Base-by-base conservation (phyloP, 2,113 vertebrate genomes). In the Dissostichus mawsoni region DNA sequence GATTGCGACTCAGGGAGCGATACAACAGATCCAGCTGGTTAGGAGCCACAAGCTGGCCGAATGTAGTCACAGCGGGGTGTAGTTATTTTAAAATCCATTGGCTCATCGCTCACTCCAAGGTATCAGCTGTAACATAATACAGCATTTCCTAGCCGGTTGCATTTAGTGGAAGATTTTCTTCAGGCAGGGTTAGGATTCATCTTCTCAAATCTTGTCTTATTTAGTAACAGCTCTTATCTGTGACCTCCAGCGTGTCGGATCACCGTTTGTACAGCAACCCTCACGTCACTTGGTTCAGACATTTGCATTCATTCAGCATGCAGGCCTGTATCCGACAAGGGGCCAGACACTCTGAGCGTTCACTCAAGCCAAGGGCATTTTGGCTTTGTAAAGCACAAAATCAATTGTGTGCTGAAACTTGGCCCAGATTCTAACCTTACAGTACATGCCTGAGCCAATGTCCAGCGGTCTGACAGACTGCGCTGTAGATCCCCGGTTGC, bases 1-100 rank as follows among this genome's bases (percentile, higher is more conserved):
- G 63, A 71, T 59, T 65, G 63, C 67, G 29, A 29, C 51, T 62
- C 67, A 41, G 76, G 47, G 33, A 74, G 61, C 55, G 36, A 72
- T 58, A 69, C 18, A 80, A 73, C 58, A 69, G 58, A 69, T 53
- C 69, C 61, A 73, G 69, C 62, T 76, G 72, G 74, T 72, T 69
- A 55, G 13, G 29, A 74, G 23, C 76, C 68, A 71, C 80, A 75
- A 55, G 45, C 61, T 82, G 71, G 47, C 72, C 65, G 52, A 73
- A 71, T 79, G 59, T 5, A 78, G 55, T 61, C 56, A 25, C 44
- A 63, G 29, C 41, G 52, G 66, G 29, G 58, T 36, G 53, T 9
- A 59, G 70, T 48, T 17, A 29, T 18, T 44, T 55, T 33, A 48
- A 77, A 81, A 77, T 68, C 25, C 48, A 75, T 66, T 72, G 55